Evolutionary conservation across 2,888 invertebrate species (phyloP).

Genomic region (Netelia fuscicornis): DNA sequence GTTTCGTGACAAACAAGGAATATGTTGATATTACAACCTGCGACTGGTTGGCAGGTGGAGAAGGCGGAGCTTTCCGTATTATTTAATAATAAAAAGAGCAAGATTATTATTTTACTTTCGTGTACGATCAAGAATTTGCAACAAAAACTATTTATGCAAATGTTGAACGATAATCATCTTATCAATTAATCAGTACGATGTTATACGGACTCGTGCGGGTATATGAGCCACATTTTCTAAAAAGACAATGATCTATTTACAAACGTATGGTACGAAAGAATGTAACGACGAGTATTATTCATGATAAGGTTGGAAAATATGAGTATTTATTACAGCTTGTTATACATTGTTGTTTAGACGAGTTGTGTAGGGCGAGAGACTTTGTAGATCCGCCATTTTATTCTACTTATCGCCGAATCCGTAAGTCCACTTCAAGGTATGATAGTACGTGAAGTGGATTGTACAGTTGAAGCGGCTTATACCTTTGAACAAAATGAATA

Average conservation of each 20-base stretch:
- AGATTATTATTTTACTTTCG: not conserved
- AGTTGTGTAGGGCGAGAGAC: not conserved
- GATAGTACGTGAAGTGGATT: no score
- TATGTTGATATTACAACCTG: not conserved
- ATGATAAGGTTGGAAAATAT: constrained; percentile 19
- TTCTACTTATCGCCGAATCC: not conserved
- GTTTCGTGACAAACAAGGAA: not conserved
- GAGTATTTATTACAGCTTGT: constrained; percentile 26
- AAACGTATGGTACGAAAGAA: not conserved
- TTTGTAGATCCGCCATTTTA: not conserved
- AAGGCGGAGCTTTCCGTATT: not conserved
- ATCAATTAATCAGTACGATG: not conserved
- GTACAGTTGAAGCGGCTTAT: no score
- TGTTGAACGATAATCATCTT: not conserved
- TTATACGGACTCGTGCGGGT: not conserved
- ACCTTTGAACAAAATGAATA: not conserved
- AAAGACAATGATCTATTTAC: constrained; percentile 36
- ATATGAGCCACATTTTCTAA: constrained; percentile 11
- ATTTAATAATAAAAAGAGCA: not conserved
- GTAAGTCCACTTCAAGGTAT: no score
- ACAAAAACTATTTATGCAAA: not conserved
- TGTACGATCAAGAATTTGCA: not conserved
- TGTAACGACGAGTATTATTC: constrained; percentile 8
- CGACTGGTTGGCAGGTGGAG: not conserved
- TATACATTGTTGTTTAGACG: not conserved